Evolutionary conservation across 2,888 invertebrate genomes (phyloP).

Genomic region (Melanostoma scalare): DNA sequence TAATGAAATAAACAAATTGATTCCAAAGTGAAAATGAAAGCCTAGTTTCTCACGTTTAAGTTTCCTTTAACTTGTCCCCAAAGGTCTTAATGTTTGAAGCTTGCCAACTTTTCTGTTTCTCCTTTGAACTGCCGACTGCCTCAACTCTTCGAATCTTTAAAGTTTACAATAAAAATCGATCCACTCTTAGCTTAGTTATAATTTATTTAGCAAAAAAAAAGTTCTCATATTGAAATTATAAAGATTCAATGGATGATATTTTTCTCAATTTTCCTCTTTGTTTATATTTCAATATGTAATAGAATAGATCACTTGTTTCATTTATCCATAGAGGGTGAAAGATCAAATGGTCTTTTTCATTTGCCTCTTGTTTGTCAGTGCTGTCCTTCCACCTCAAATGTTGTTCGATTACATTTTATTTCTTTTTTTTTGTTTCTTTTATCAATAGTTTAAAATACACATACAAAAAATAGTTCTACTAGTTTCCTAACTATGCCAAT

Average conservation of each 20-base stretch:
- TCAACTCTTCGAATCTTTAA: neutral
- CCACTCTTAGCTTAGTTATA: conserved; percentile 45
- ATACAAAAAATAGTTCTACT: conserved; percentile 69
- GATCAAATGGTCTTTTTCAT: neutral
- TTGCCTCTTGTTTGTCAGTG: conserved; percentile 3
- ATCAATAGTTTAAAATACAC: conserved; percentile 49
- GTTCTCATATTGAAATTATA: conserved; percentile 30
- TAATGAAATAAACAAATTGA: too few species aligned
- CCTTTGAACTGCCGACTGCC: neutral
- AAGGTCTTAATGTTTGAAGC: too few species aligned
- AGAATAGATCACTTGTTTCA: conserved; percentile 57
- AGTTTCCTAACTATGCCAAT: conserved; percentile 63
- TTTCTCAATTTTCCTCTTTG: conserved; percentile 17
- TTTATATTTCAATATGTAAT: conserved; percentile 38
- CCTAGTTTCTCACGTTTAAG: too few species aligned
- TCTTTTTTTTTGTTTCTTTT: conserved; percentile 11
- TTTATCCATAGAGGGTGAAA: conserved; percentile 28
- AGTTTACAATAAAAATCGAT: neutral
- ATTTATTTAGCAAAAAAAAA: conserved; percentile 64
- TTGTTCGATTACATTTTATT: conserved; percentile 1
- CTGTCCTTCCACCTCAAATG: conserved; percentile 23
- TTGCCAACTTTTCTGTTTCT: too few species aligned
- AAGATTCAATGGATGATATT: conserved; percentile 46
- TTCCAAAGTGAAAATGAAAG: too few species aligned
- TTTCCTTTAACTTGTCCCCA: too few species aligned